Evolutionary conservation across 64 coral and sea anemone genomes (phyloP).

Genomic region (Pachyseris speciosa): DNA sequence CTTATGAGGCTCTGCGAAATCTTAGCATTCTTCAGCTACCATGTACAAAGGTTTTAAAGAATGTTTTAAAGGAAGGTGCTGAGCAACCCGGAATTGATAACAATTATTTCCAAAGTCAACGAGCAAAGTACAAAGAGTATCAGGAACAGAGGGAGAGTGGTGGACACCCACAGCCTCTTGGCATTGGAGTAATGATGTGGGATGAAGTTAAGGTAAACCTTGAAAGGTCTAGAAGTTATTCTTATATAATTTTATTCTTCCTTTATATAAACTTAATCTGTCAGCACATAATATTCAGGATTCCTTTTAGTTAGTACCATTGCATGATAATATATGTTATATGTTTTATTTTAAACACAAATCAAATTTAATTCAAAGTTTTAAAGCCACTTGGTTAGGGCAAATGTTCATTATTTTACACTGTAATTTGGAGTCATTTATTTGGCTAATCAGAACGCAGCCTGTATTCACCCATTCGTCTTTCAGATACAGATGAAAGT

Average conservation of each 20-base stretch:
- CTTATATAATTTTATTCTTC: too few relatives aligned
- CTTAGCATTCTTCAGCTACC: not conserved
- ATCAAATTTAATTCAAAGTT: too few relatives aligned
- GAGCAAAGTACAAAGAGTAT: not conserved
- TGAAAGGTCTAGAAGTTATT: too few relatives aligned
- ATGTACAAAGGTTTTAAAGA: not conserved
- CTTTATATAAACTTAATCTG: too few relatives aligned
- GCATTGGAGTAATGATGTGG: conserved; percentile 7
- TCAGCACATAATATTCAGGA: too few relatives aligned
- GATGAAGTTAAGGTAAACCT: not conserved
- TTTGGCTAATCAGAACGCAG: too few relatives aligned
- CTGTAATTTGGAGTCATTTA: too few relatives aligned
- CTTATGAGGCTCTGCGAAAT: not conserved
- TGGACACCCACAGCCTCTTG: not conserved
- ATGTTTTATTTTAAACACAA: too few relatives aligned
- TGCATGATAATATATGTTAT: too few relatives aligned
- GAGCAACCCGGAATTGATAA: not conserved
- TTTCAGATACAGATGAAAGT: conserved; percentile 61
- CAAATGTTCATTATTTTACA: too few relatives aligned
- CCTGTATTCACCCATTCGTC: not conserved
- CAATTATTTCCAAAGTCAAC: not conserved
- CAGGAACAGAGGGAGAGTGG: not conserved
- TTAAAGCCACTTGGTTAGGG: too few relatives aligned
- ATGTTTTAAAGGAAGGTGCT: not conserved
- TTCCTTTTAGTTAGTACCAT: too few relatives aligned